Percentiles rank a stretch among this genome's conserved stretches.
Conservation (phyloP, 2,888 invertebrate genomes). For the Trilocha varians region DNA sequence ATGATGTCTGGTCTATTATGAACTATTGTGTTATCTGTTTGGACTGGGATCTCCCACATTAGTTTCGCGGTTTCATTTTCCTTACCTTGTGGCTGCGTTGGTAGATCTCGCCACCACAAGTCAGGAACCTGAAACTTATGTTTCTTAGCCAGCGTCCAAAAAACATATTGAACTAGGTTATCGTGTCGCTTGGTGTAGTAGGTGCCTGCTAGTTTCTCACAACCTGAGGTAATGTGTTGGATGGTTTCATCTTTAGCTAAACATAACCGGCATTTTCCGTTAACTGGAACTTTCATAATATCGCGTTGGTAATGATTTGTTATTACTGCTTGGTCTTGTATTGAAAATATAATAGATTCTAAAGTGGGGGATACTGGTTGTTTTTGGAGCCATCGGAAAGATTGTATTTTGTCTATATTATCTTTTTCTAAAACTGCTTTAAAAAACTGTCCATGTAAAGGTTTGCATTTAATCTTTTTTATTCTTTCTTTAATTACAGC, state of each 20-base stretch:
- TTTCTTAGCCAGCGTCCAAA: no score
- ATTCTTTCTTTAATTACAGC: not conserved
- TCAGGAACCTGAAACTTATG: no score
- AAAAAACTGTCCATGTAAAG: not conserved
- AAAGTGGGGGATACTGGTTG: not conserved
- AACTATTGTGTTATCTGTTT: constrained; percentile 2
- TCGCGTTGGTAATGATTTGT: not conserved
- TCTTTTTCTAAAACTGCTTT: not conserved
- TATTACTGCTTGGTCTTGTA: constrained; percentile 4
- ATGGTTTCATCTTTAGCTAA: constrained; percentile 7
- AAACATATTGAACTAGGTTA: no score
- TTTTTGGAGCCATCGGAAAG: constrained; percentile 1
- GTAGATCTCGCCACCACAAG: no score
- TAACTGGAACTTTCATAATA: constrained; percentile 1
- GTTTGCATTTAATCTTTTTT: not conserved
- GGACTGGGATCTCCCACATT: constrained; percentile 3
- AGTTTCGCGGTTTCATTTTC: constrained; percentile 5
- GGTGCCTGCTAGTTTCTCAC: constrained; percentile 12
- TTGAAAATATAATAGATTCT: not conserved
- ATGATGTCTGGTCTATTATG: constrained; percentile 6
- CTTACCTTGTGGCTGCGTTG: constrained; percentile 1
- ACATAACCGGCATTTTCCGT: constrained; percentile 10
- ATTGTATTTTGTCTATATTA: not conserved
- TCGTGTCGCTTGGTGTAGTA: constrained; percentile 9
- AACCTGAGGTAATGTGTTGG: constrained; percentile 11